phyloP scores from a whole-genome alignment of 92 coral and sea anemone species.

The Plumapathes pennacea region DNA sequence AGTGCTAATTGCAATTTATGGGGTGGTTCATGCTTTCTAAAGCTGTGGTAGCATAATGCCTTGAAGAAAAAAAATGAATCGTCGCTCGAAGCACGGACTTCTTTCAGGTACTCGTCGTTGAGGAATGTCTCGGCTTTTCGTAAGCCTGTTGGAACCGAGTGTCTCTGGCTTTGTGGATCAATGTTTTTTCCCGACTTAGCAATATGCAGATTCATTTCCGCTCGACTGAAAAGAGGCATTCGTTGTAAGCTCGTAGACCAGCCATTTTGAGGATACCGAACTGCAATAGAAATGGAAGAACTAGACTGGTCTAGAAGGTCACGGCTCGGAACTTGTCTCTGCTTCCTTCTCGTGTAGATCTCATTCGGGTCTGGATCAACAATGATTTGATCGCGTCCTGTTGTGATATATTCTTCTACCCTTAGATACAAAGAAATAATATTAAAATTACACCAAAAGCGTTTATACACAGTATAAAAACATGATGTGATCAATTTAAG shows the following conservation, averaged over 20 bases:
- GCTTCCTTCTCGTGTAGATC: constrained; percentile 13
- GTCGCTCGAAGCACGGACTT: constrained; percentile 28
- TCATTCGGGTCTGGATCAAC: constrained; percentile 46
- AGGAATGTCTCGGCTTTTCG: constrained; percentile 53
- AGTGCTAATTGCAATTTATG: constrained; percentile 33
- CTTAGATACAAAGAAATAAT: constrained; percentile 4
- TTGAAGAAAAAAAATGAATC: constrained; percentile 23
- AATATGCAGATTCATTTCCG: constrained; percentile 38
- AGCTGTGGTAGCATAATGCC: constrained; percentile 48
- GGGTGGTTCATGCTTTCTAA: constrained; percentile 45
- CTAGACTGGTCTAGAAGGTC: not conserved
- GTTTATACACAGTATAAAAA: too few species aligned
- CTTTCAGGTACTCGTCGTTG: constrained; percentile 44
- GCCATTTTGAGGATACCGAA: constrained; percentile 7
- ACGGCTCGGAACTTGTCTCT: not conserved
- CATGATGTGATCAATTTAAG: too few species aligned
- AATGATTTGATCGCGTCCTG: constrained; percentile 22
- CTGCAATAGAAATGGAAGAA: not conserved
- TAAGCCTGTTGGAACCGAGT: constrained; percentile 38
- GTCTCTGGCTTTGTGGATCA: not conserved
- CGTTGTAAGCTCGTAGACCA: constrained; percentile 20
- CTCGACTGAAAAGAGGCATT: constrained; percentile 29
- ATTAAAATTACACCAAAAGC: too few species aligned
- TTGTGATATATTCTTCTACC: constrained; percentile 42
- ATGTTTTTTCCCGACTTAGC: constrained; percentile 19